A percentile compares a stretch with the other conserved stretches of the same genome.
Evolutionary conservation across 2,113 vertebrate genomes (phyloP).

Genomic region (Cygnus atratus): DNA sequence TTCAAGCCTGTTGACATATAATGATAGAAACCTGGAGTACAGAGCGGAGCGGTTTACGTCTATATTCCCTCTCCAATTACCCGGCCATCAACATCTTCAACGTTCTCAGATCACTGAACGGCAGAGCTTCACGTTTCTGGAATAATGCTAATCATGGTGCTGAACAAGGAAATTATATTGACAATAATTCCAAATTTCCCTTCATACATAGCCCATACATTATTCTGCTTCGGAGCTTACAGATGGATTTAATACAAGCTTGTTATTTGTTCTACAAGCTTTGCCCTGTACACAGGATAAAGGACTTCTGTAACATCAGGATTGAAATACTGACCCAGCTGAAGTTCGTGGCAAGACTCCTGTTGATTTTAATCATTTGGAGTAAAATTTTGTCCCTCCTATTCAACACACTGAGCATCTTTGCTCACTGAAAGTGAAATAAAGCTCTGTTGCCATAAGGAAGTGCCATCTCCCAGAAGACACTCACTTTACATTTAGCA

Average conservation of each 20-base stretch:
- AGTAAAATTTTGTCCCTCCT: background rate
- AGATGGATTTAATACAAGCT: slow-evolving; percentile 27
- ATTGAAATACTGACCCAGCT: background rate
- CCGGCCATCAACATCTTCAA: background rate
- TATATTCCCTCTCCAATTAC: background rate
- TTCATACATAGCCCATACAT: background rate
- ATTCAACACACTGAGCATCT: background rate
- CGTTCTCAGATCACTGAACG: background rate
- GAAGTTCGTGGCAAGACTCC: background rate
- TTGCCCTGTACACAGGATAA: background rate
- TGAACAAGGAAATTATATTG: background rate
- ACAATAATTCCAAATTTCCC: background rate
- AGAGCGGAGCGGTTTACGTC: slow-evolving; percentile 2
- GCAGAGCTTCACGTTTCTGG: background rate
- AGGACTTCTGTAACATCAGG: background rate
- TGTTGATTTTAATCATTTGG: background rate
- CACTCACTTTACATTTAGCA: background rate
- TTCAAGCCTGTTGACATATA: slow-evolving; percentile 29
- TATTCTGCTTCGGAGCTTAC: background rate
- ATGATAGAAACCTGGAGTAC: slow-evolving; percentile 27
- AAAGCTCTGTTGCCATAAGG: background rate
- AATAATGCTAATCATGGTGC: background rate
- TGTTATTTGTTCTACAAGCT: background rate
- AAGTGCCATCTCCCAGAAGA: background rate
- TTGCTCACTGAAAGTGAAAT: background rate